Evolutionary conservation across 2,797 vertebrate species (phyloP), one percentile per base, ranked within the genome.

Genomic region (Eulemur rubriventer): DNA sequence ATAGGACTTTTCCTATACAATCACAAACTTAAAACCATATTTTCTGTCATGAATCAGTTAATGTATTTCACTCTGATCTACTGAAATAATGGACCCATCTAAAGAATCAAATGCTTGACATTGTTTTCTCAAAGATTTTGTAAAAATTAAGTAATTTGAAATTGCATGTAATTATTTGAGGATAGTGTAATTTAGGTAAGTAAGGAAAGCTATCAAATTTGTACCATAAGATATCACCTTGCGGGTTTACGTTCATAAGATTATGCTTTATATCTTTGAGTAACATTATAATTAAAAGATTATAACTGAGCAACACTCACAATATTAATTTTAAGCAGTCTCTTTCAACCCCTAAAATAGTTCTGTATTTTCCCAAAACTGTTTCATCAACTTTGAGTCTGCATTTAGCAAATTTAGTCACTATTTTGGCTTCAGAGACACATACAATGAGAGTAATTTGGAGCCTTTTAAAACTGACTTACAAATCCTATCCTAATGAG

Each of bases 61-160:
- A 79, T 84, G 18, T 43, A 78, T 57, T 86, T 88, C 9, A 43
- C 46, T 86, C 30, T 72, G 2, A 90, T 78, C 0, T 55, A 28
- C 2, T 97, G n/a, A 69, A 88, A 88, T n/a, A 72, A 75, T 26
- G 1, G 65, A 22, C 16, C 30, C 5, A 73, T 89, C 79, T 89
- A 69, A 92, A 81, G 14, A n/a, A 82, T 43, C 38, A 95, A 92
- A 9, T 95, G 7, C 69, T 55, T 52, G 14, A 55, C 10, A 65
- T 20, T 61, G 12, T 88, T 75, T 67, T 33, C 35, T 81, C 35
- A 55, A 41, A 8, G 17, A 67, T 22, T 86, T 55, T 67, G 0
- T 50, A 65, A 97, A 88, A 81, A 52, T 72, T 82, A 80, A 94
- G 6, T n/a, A 12, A 96, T 75, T 59, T 95, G 10, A 95, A 93